A percentile compares a stretch with the other conserved stretches of the same genome.
Conservation (phyloP, 2,888 invertebrate species). For the Gortyna flavago region DNA sequence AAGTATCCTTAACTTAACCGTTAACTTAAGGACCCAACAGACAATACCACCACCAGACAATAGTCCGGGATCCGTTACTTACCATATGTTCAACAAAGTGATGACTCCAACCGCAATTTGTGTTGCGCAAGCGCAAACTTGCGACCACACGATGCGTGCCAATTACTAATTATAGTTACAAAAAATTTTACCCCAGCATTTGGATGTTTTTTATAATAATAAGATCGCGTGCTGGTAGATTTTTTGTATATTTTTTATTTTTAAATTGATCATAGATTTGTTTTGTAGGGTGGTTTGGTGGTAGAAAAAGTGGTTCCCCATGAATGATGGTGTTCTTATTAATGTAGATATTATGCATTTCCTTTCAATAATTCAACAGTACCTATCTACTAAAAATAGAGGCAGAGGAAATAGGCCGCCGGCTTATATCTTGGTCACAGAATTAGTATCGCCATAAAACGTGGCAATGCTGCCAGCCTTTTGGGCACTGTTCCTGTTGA, state of each 20-base stretch:
- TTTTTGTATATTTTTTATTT: slow-evolving; percentile 34
- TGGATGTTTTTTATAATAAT: slow-evolving; percentile 57
- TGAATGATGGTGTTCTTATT: background rate
- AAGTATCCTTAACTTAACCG: slow-evolving; percentile 9
- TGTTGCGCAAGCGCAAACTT: slow-evolving; percentile 63
- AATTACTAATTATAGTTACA: slow-evolving; percentile 84
- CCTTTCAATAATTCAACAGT: background rate
- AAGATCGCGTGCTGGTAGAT: slow-evolving; percentile 63
- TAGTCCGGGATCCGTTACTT: slow-evolving; percentile 53
- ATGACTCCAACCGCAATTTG: slow-evolving; percentile 67
- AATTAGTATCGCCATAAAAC: too few species aligned
- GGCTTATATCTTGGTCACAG: too few species aligned
- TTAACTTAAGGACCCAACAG: slow-evolving; percentile 2
- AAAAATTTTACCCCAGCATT: slow-evolving; percentile 68
- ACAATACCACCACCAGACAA: slow-evolving; percentile 42
- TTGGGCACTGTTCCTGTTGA: too few species aligned
- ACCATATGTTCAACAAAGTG: slow-evolving; percentile 60
- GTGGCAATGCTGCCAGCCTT: too few species aligned
- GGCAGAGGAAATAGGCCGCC: too few species aligned
- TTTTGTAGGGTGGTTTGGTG: slow-evolving; percentile 20
- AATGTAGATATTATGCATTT: background rate
- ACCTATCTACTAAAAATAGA: too few species aligned
- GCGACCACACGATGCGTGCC: slow-evolving; percentile 81
- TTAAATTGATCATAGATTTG: slow-evolving; percentile 51
- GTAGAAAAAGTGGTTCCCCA: background rate